These are phyloP conservation scores for Zhengitettix transpicula DNA, from an alignment of 2,888 invertebrate genomes.

Conservation along the genomic window DNA sequence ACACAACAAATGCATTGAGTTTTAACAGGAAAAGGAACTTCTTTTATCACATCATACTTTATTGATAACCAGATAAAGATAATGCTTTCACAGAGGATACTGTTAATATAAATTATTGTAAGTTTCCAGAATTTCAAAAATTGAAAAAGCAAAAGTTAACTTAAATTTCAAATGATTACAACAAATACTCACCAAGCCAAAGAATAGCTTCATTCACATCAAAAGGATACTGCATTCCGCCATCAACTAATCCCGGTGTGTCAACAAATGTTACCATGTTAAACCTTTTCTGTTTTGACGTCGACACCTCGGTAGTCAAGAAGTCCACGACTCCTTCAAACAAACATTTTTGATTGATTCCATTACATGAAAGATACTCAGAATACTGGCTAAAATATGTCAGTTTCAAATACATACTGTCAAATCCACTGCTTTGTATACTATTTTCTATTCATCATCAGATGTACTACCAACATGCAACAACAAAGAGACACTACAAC, in stretches of 20 bases:
- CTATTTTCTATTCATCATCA: neutral
- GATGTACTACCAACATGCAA: neutral
- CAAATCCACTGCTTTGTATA: neutral
- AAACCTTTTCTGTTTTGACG: conserved; percentile 37
- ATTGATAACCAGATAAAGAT: too few relatives aligned
- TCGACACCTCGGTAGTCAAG: conserved; percentile 34
- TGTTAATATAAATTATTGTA: neutral
- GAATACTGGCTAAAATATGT: neutral
- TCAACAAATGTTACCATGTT: conserved; percentile 37
- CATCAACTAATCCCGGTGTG: conserved; percentile 40
- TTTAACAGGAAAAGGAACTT: too few relatives aligned
- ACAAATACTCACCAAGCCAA: conserved; percentile 29
- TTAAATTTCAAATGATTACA: neutral
- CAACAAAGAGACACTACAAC: neutral
- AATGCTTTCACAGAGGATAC: too few relatives aligned
- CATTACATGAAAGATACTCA: neutral
- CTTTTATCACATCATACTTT: too few relatives aligned
- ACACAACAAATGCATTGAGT: too few relatives aligned
- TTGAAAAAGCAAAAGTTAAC: neutral
- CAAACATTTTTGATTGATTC: neutral
- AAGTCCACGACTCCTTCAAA: conserved; percentile 33
- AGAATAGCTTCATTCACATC: conserved; percentile 35
- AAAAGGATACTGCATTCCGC: conserved; percentile 40
- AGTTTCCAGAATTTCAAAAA: neutral
- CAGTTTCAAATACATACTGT: neutral